Evolutionary conservation across 2,888 invertebrate species (phyloP), one percentile per base, ranked within the genome.

Genomic region (Octodonta nipae): DNA sequence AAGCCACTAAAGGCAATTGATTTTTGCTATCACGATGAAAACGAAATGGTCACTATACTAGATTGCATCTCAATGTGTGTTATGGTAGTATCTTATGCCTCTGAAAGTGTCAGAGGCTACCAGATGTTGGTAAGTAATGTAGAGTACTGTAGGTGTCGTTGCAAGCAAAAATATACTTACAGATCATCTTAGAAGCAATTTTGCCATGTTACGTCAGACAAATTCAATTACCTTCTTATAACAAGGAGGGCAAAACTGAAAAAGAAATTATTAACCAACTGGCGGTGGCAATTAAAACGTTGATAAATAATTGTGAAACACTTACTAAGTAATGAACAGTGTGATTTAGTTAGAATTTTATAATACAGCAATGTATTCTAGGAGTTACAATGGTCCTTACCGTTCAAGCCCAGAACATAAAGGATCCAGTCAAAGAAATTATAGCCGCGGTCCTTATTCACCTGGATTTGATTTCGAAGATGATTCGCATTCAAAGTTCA

Each of bases 51-150:
- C 32, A 88, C 87, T 6, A 86, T 98, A 5, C 65, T 96, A 38
- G 96, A 98, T 58, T 93, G 93, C 48, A 89, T 98, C 54, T 92
- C 93, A n/a, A 73, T 96, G 33, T 96, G 96, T 58, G 93, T 98
- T 0, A 96, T 98, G 77, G 96, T 98, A 1, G 89, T 96, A 4
- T 93, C 95, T 0, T 98, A 96, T 61, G 85, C 96, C 0, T 89
- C 96, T 4, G 96, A 98, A 60, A 92, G 95, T 34, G 78, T 84
- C 41, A 65, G 87, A 40, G 87, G 87, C 1, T 87, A 87, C 57
- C 88, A 89, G 60, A 88, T 89, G 87, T 63, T 88, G 65, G 88
- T 85, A 59, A 64, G 72, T 64, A 22, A n/a, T n/a, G n/a, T n/a
- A n/a, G n/a, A n/a, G n/a, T n/a, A n/a, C n/a, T n/a, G n/a, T n/a